Percentiles rank a stretch among this genome's conserved stretches.
Conservation (phyloP, 2,113 vertebrate genomes). For the Myanophis thanlyinensis region DNA sequence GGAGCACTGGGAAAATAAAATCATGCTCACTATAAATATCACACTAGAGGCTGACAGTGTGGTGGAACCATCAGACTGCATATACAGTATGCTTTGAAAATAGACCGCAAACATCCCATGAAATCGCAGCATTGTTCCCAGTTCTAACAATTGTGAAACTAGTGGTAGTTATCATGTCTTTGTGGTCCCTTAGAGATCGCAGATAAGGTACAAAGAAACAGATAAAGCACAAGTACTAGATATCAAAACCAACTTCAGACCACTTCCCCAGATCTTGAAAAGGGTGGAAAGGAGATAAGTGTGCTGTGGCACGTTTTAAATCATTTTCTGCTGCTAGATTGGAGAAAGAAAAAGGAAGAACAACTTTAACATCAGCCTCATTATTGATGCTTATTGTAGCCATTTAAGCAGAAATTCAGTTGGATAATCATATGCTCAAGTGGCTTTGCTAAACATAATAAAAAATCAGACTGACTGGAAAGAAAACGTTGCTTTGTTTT, state of each 20-base stretch:
- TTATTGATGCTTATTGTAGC: background rate
- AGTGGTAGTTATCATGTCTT: background rate
- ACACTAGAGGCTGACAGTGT: background rate
- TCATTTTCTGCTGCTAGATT: conserved; percentile 13
- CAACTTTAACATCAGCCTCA: background rate
- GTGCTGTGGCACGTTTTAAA: conserved; percentile 16
- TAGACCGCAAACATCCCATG: conserved; percentile 19
- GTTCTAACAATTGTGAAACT: background rate
- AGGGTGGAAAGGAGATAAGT: background rate
- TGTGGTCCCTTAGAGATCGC: background rate
- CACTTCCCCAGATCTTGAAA: background rate
- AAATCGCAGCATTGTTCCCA: conserved; percentile 33
- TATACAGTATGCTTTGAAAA: background rate
- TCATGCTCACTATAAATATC: background rate
- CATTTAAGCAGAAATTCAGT: conserved; percentile 14
- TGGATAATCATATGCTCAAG: background rate
- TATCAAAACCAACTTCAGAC: background rate
- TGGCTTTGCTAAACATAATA: background rate
- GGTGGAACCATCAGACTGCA: background rate
- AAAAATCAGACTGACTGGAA: background rate
- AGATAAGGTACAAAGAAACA: background rate
- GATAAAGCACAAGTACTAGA: conserved; percentile 16
- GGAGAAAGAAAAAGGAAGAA: background rate
- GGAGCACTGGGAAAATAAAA: background rate
- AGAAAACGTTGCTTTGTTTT: background rate